Base-by-base conservation (phyloP, 2,888 invertebrate species). In the Philhelius pedissequus region DNA sequence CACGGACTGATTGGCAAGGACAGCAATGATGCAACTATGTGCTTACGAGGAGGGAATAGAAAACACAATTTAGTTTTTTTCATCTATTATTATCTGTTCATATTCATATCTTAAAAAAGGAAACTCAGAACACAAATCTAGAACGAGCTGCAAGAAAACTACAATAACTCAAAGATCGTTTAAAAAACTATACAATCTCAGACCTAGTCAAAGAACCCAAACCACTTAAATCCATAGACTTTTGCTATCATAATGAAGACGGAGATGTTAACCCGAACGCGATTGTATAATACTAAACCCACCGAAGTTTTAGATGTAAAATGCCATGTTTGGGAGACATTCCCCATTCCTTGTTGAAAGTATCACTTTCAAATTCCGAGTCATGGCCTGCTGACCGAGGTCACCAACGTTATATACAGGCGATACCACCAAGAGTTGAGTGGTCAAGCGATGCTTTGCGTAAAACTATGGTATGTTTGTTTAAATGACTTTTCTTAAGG, bases 191-290 rank as follows among this genome's bases (percentile, higher is more conserved):
- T n/a, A n/a, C n/a, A n/a, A n/a, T n/a, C n/a, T n/a, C 97, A 1
- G 97, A 97, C 89, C 91, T 97, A 18, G 97, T 97, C 1, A 98
- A 98, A 90, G 98, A 96, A 89, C 96, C 97, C 18, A 97, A 97
- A 88, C 97, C 97, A 0, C 92, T 98, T 15, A 97, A 97, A 90
- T 97, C 99, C 0, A 96, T 99, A 68, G 99, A 99, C 92, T 99
- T 99, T 92, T 99, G 99, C 91, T 99, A 99, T 91, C 96, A 98
- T 87, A 99, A 99, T 90, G 99, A 99, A 90, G 96, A 98, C 66
- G 99, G 99, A 91, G 97, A 98, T 93, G 98, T 99, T n/a, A n/a
- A 68, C 97, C 97, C 9, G 97, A 99, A 7, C 92, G 99, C 82
- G 99, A 99, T 90, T 98, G 98, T 88, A 97, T 99, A 89, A 98